Evolutionary conservation across 2,888 invertebrate genomes (phyloP).

Genomic region (Thymelicus lineola): DNA sequence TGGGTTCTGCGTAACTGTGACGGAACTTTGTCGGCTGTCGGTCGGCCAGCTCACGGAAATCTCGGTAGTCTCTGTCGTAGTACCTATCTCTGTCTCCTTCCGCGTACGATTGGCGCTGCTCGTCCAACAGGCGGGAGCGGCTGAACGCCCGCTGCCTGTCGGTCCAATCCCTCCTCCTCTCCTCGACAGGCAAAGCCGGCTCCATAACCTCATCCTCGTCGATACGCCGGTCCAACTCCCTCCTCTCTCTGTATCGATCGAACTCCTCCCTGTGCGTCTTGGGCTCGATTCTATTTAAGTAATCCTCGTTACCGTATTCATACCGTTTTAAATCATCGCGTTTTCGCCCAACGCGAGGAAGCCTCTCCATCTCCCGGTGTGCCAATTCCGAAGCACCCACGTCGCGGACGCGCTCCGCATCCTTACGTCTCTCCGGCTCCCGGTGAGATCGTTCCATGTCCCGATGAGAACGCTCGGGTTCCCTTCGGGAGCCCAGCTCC

Average conservation of each 20-base stretch:
- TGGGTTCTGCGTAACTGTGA: slow-evolving; percentile 89
- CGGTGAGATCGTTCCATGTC: slow-evolving; percentile 56
- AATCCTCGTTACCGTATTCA: slow-evolving; percentile 77
- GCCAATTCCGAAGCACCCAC: slow-evolving; percentile 57
- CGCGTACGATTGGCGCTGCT: slow-evolving; percentile 74
- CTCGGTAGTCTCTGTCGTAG: slow-evolving; percentile 76
- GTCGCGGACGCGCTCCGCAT: slow-evolving; percentile 67
- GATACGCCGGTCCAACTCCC: slow-evolving; percentile 75
- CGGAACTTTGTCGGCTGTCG: slow-evolving; percentile 79
- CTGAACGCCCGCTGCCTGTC: slow-evolving; percentile 78
- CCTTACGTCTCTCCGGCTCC: slow-evolving; percentile 63
- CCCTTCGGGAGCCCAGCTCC: slow-evolving; percentile 74
- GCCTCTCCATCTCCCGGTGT: slow-evolving; percentile 74
- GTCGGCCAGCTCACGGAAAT: slow-evolving; percentile 74
- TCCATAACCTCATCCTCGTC: slow-evolving; percentile 80
- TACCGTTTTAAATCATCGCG: slow-evolving; percentile 75
- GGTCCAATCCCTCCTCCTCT: slow-evolving; percentile 73
- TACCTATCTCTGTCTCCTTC: slow-evolving; percentile 75
- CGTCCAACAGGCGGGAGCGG: slow-evolving; percentile 76
- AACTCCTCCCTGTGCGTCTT: slow-evolving; percentile 72
- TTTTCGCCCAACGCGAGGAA: slow-evolving; percentile 76
- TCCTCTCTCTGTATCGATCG: slow-evolving; percentile 72
- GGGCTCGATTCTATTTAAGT: slow-evolving; percentile 72
- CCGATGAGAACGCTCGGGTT: slow-evolving; percentile 76
- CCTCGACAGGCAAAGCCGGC: slow-evolving; percentile 66